phyloP scores from a whole-genome alignment of 2,797 vertebrate species.

The Lithobates sylvaticus region DNA sequence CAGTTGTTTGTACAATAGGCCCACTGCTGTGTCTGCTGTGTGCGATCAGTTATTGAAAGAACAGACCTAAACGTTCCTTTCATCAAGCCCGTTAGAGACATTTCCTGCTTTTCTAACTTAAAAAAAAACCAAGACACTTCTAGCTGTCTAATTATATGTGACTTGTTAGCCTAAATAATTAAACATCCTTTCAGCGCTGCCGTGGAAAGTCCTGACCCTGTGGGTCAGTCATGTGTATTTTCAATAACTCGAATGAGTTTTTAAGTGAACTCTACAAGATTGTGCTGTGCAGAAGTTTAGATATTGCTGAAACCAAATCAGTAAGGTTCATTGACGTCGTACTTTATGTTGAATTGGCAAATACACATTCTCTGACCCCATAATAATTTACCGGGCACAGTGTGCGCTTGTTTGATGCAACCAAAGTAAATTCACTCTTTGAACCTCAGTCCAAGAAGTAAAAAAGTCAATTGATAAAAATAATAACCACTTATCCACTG shows the following conservation, averaged over 20 bases:
- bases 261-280: constrained; percentile 33
- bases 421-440: not conserved
- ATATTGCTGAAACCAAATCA: constrained; percentile 56
- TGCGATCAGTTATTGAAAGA: constrained; percentile 69
- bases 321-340: constrained; percentile 59
- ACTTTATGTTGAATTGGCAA: constrained; percentile 2
- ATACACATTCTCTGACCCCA: not conserved
- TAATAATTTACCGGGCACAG: not conserved
- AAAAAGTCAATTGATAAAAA: not conserved
- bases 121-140: constrained; percentile 69
- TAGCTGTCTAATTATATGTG: constrained; percentile 70
- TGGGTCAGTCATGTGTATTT: constrained; percentile 50
- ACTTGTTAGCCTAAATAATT: constrained; percentile 71
- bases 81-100: constrained; percentile 67
- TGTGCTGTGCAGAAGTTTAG: constrained; percentile 19
- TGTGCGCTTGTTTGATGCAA: constrained; percentile 1
- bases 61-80: constrained; percentile 67
- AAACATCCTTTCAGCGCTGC: constrained; percentile 67
- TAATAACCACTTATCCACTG: not conserved
- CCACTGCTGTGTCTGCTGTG: constrained; percentile 51
- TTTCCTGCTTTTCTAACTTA: constrained; percentile 73
- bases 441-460: not conserved
- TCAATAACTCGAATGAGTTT: constrained; percentile 40
- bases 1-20: constrained; percentile 39
- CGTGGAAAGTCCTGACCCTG: constrained; percentile 53